Evolutionary conservation across 53 echinoderm and acorn worm species (phyloP).

Genomic region (Antedon mediterranea): DNA sequence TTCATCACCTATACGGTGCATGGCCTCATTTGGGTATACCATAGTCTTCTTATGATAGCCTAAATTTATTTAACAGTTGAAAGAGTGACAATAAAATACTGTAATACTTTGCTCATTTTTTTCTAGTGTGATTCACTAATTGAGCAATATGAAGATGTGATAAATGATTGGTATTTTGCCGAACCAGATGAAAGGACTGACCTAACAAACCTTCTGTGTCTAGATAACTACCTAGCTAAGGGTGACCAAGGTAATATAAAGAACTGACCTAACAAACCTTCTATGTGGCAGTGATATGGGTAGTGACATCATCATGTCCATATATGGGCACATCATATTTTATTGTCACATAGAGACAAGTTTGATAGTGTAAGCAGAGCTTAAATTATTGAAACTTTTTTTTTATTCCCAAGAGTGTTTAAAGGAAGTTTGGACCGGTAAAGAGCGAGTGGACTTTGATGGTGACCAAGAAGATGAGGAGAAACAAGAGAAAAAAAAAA

Average conservation of each 20-base stretch:
- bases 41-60: no score
- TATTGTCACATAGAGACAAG: no score
- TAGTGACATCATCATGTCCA: no score
- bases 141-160: constrained; percentile 61
- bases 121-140: constrained; percentile 64
- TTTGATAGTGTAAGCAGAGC: no score
- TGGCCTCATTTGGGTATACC: no score
- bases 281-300: no score
- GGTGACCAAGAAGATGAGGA: constrained; percentile 28
- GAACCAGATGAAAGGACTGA: constrained; percentile 48
- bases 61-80: no score
- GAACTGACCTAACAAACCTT: no score
- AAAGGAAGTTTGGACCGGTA: constrained; percentile 71
- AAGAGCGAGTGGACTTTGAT: constrained; percentile 38
- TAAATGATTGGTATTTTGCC: constrained; percentile 76
- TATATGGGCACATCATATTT: no score
- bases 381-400: no score
- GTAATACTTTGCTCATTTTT: background rate
- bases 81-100: no score
- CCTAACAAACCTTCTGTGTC: constrained; percentile 62
- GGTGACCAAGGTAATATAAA: constrained; percentile 66
- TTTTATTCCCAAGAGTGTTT: constrained; percentile 71
- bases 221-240: constrained; percentile 60
- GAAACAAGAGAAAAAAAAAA: constrained; percentile 18
- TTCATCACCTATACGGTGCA: no score